Evolutionary conservation across 1,140 invertebrate species (phyloP), one percentile per base, ranked within the genome.

Genomic region (Delia radicum): DNA sequence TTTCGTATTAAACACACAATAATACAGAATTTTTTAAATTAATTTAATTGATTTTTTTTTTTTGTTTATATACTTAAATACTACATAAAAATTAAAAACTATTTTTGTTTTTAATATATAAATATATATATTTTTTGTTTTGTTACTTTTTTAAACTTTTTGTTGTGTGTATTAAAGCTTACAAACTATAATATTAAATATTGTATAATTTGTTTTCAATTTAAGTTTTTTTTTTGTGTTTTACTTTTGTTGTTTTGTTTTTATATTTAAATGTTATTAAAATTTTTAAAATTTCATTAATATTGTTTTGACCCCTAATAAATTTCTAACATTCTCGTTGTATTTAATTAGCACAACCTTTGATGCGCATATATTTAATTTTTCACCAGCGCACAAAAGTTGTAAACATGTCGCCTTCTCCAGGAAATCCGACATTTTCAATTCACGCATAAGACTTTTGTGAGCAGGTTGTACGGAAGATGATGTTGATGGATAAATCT

Each of bases 311-410:
- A 85, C 84, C 75, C 84, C 84, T 78, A 85, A 79, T 81, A 85
- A 80, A 73, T 84, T 85, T 73, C 79, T 79, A 67, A 95, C 91
- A 81, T 90, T 92, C 74, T 95, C 93, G 76, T 93, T 94, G 87
- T 95, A 94, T 80, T 92, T 91, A 74, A 95, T 91, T 29, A 95
- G 90, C n/a, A 92, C 90, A 74, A 95, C 92, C 85, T 94, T 94
- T 27, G 93, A 93, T 24, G 92, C 91, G 27, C 92, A 89, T 33
- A 93, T 90, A 79, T 93, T 93, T 61, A 94, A 90, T 81, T 93
- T 93, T 80, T 94, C 93, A 18, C 92, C 92, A 67, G 91, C 92
- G 78, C 92, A 91, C 55, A 94, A 86, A 28, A 94, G 86, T 79
- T 94, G 93, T 81, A 93, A 92, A 80, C 93, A 94, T 76, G 91